These are phyloP conservation scores for Poecilia velifera DNA, from an alignment of 2,797 vertebrate genomes.

Conservation along the genomic window DNA sequence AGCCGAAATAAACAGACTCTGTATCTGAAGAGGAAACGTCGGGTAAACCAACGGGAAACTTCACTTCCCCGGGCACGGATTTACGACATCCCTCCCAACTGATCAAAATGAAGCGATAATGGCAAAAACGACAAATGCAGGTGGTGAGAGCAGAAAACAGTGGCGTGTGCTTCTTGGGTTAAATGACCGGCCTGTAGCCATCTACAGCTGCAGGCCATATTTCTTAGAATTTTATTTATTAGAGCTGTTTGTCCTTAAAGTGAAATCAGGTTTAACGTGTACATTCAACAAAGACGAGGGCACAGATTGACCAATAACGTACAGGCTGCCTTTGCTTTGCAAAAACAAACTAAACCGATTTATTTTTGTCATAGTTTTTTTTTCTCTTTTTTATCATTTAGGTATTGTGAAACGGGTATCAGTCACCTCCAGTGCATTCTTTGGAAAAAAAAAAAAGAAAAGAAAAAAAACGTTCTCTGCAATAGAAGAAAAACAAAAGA, in stretches of 20 bases:
- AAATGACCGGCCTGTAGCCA: constrained; percentile 30
- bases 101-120: constrained; percentile 14
- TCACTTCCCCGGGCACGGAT: constrained; percentile 28
- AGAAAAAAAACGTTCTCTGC: constrained; percentile 62
- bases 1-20: constrained; percentile 4
- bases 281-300: constrained; percentile 68
- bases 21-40: constrained; percentile 39
- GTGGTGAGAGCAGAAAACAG: not conserved
- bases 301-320: constrained; percentile 68
- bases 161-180: constrained; percentile 8
- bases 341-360: constrained; percentile 64
- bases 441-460: constrained; percentile 35
- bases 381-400: constrained; percentile 64
- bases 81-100: constrained; percentile 8
- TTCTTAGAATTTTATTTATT: constrained; percentile 56
- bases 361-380: constrained; percentile 37
- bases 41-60: constrained; percentile 45
- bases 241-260: constrained; percentile 66
- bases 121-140: constrained; percentile 12
- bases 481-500: constrained; percentile 71
- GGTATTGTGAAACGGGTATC: constrained; percentile 87
- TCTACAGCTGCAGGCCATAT: constrained; percentile 49
- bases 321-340: constrained; percentile 59
- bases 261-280: constrained; percentile 58
- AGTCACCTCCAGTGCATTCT: constrained; percentile 56